Evolutionary conservation across 2,888 invertebrate species (phyloP).

Genomic region (Platypus cylindrus): DNA sequence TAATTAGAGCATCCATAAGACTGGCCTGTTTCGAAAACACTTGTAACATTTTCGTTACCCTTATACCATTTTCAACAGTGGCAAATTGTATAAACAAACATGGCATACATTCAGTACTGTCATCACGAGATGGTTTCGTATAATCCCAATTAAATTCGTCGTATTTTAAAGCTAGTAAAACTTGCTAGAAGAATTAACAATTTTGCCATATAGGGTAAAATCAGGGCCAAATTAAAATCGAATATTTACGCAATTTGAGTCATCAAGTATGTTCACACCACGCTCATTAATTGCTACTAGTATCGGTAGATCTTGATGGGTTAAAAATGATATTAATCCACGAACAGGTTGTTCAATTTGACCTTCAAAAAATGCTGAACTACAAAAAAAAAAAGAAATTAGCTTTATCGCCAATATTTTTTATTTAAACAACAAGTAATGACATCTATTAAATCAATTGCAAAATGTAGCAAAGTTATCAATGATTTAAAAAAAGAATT

Average conservation of each 20-base stretch:
- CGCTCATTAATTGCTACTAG: constrained; percentile 77
- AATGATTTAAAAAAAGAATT: too few species aligned
- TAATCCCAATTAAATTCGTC: constrained; percentile 90
- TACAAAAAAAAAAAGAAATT: too few species aligned
- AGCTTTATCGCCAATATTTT: constrained; percentile 1
- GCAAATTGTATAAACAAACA: constrained; percentile 87
- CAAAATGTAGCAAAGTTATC: too few species aligned
- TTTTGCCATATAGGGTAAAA: background rate
- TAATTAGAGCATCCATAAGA: constrained; percentile 79
- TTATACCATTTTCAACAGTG: constrained; percentile 61
- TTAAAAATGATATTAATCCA: constrained; percentile 71
- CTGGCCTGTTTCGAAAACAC: constrained; percentile 47
- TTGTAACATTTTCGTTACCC: constrained; percentile 70
- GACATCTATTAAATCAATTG: too few species aligned
- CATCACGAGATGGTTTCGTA: constrained; percentile 73
- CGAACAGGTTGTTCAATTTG: constrained; percentile 87
- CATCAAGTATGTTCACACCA: constrained; percentile 77
- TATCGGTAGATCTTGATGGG: constrained; percentile 78
- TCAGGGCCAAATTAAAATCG: too few species aligned
- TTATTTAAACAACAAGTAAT: background rate
- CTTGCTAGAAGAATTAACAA: constrained; percentile 44
- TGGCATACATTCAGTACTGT: constrained; percentile 75
- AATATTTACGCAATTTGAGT: constrained; percentile 63
- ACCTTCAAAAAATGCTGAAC: constrained; percentile 88
- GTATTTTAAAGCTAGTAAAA: constrained; percentile 71